Conservation (phyloP, 2,797 vertebrate genomes). For the Gorsachius magnificus region DNA sequence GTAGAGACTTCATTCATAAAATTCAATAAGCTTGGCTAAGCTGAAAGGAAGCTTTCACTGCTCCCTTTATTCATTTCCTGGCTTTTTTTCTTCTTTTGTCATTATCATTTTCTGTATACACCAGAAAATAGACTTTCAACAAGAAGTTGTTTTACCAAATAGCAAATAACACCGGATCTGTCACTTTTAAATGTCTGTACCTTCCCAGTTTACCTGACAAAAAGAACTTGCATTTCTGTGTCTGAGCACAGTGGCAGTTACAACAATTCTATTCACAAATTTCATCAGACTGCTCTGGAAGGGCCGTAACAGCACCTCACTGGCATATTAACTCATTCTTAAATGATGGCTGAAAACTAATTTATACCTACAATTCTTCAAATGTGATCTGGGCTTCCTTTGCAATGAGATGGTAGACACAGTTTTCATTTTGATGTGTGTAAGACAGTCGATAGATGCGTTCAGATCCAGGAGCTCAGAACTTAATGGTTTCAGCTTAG, state of each 20-base stretch:
- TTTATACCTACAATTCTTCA: background rate
- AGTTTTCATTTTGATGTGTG: background rate
- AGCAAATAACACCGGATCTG: background rate
- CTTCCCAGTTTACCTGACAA: background rate
- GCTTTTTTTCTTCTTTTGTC: background rate
- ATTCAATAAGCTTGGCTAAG: slow-evolving; percentile 41
- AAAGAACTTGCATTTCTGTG: background rate
- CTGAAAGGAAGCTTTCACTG: slow-evolving; percentile 53
- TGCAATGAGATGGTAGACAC: background rate
- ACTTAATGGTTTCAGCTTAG: background rate
- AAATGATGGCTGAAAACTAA: background rate
- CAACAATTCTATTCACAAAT: background rate
- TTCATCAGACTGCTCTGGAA: background rate
- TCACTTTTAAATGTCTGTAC: background rate
- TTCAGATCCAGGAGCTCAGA: background rate
- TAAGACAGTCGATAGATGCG: background rate
- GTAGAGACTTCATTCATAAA: slow-evolving; percentile 34
- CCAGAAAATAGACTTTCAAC: background rate
- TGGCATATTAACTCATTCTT: background rate
- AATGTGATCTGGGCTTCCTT: background rate
- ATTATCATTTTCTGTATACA: background rate
- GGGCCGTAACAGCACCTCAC: background rate
- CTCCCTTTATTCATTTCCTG: background rate
- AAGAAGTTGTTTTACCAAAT: background rate
- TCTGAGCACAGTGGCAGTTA: background rate